Evolutionary conservation across 2,797 vertebrate species (phyloP).

Genomic region (Gadopsis bispinosus): DNA sequence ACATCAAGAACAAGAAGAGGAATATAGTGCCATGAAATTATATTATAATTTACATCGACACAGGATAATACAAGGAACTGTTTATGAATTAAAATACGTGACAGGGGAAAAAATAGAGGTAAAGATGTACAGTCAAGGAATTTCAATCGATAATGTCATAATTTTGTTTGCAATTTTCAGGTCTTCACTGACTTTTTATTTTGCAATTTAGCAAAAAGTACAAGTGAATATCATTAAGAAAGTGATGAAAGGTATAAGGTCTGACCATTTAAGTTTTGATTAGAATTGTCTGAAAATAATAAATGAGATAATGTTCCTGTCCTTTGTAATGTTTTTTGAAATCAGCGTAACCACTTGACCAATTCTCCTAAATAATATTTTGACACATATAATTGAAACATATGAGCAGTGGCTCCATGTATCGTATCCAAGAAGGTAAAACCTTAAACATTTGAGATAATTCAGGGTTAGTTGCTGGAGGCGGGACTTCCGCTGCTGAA

Average conservation of each 20-base stretch:
- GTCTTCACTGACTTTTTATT: background rate
- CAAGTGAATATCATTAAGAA: background rate
- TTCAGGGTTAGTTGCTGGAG: background rate
- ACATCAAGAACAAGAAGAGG: background rate
- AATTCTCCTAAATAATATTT: background rate
- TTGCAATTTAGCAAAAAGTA: background rate
- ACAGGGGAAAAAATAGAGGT: background rate
- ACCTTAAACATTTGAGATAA: too few species aligned
- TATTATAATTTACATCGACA: background rate
- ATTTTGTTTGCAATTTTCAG: background rate
- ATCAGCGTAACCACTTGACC: background rate
- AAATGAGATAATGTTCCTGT: background rate
- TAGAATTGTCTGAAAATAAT: conserved; percentile 1
- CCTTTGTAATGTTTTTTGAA: background rate
- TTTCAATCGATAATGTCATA: background rate
- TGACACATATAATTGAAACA: background rate
- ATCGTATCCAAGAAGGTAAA: background rate
- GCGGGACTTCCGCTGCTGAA: conserved; percentile 60
- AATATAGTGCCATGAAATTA: background rate
- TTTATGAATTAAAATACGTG: background rate
- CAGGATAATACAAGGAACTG: background rate
- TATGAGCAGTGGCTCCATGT: background rate
- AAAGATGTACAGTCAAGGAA: background rate
- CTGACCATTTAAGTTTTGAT: background rate
- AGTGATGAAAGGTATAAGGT: background rate